phyloP scores from a whole-genome alignment of 2,888 invertebrate genomes.

The Drosophila ezoana region DNA sequence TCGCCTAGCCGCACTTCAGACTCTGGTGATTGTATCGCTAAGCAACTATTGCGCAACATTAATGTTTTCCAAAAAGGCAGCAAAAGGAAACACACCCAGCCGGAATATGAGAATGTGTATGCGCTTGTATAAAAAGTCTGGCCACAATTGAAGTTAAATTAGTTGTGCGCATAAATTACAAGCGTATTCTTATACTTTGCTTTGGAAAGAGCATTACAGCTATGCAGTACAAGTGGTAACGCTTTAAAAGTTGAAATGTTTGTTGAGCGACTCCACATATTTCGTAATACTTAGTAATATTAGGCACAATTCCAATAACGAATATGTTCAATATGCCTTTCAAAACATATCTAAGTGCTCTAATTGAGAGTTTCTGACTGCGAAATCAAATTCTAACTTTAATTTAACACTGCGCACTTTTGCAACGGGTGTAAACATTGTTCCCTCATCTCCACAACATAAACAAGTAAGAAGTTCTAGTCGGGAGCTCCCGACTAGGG shows the following conservation, averaged over 20 bases:
- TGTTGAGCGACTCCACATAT: too few relatives aligned
- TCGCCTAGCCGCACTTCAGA: conserved; percentile 22
- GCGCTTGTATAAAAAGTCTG: conserved; percentile 8
- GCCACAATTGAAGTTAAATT: conserved; percentile 53
- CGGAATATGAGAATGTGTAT: conserved; percentile 3
- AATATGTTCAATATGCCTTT: too few relatives aligned
- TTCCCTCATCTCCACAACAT: too few relatives aligned
- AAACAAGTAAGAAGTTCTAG: too few relatives aligned
- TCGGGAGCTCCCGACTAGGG: too few relatives aligned
- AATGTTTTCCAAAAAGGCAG: conserved; percentile 51
- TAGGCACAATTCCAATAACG: too few relatives aligned
- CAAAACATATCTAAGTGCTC: too few relatives aligned
- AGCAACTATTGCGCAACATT: conserved; percentile 66
- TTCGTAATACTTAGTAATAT: too few relatives aligned
- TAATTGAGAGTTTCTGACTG: too few relatives aligned
- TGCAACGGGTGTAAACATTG: too few relatives aligned
- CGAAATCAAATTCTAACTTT: too few relatives aligned
- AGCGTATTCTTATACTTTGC: conserved; percentile 16
- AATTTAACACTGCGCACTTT: too few relatives aligned
- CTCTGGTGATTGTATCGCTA: conserved; percentile 63
- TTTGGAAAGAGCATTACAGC: background rate
- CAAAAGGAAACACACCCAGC: conserved; percentile 60
- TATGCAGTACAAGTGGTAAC: background rate
- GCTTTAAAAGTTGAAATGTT: background rate
- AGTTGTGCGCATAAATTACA: conserved; percentile 40